Percentiles rank a stretch among this genome's conserved stretches.
These are phyloP conservation scores for Phoeniculus purpureus DNA, from an alignment of 2,797 vertebrate genomes.

Conservation along the genomic window DNA sequence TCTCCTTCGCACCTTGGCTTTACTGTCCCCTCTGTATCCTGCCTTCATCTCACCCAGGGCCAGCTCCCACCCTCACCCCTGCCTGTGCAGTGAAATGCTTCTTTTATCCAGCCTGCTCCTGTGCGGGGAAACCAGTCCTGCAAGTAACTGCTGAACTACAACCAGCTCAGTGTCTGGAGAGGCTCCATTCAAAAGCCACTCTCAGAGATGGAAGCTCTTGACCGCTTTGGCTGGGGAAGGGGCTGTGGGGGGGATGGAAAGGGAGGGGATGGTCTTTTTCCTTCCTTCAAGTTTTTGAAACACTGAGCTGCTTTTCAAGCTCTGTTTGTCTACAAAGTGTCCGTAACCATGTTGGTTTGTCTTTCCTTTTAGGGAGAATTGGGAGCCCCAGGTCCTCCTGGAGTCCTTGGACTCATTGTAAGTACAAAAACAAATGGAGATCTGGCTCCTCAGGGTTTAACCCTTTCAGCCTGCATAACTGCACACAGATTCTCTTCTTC, in stretches of 20 bases:
- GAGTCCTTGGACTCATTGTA: constrained; percentile 95
- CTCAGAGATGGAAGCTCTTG: not conserved
- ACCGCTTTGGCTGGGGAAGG: not conserved
- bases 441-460: not conserved
- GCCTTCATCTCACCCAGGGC: not conserved
- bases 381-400: constrained; percentile 92
- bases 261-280: not conserved
- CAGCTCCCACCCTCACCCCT: not conserved
- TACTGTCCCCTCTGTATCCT: not conserved
- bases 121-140: not conserved
- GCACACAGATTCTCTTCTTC: not conserved
- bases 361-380: constrained; percentile 87
- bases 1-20: not conserved
- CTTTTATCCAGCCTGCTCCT: constrained; percentile 4
- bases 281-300: not conserved
- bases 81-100: not conserved
- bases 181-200: not conserved
- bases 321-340: constrained; percentile 27
- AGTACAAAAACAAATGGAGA: constrained; percentile 77
- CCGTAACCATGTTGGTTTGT: constrained; percentile 73
- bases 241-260: not conserved
- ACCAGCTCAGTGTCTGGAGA: not conserved
- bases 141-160: not conserved
- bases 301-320: constrained; percentile 28
- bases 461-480: not conserved